A percentile compares a stretch with the other conserved stretches of the same genome.
Evolutionary conservation across 2,113 vertebrate genomes (phyloP).

Genomic region (Nerophis ophidion): DNA sequence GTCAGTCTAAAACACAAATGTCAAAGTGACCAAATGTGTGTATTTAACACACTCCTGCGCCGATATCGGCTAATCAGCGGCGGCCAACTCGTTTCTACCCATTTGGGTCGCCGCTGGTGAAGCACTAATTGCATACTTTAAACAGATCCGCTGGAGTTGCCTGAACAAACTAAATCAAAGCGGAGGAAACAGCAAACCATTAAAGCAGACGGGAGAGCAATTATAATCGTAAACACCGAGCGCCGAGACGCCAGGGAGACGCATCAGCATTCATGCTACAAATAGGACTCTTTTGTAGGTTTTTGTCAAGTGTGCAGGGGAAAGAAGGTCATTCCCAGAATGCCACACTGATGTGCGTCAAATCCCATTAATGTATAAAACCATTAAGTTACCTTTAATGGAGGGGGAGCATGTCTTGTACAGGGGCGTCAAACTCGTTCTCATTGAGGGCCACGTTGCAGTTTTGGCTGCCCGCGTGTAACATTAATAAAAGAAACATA

Average conservation of each 20-base stretch:
- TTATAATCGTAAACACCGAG: slow-evolving; percentile 17
- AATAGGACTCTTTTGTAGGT: slow-evolving; percentile 18
- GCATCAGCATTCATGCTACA: slow-evolving; percentile 10
- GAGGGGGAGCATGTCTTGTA: not conserved
- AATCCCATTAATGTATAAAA: slow-evolving; percentile 5
- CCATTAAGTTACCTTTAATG: slow-evolving; percentile 9
- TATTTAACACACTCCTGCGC: slow-evolving; percentile 12
- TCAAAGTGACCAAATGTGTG: not conserved
- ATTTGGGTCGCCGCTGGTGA: slow-evolving; percentile 4
- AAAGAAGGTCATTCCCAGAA: not conserved
- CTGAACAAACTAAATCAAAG: slow-evolving; percentile 17
- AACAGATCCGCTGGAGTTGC: not conserved
- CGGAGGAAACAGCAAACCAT: slow-evolving; percentile 17
- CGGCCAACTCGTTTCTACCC: slow-evolving; percentile 5
- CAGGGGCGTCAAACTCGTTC: too few relatives aligned
- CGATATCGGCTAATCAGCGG: slow-evolving; percentile 13
- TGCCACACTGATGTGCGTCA: slow-evolving; percentile 18
- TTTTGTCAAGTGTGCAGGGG: not conserved
- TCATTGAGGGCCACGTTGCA: too few relatives aligned
- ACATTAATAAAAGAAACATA: too few relatives aligned
- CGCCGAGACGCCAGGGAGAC: slow-evolving; percentile 7
- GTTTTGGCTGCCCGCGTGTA: too few relatives aligned
- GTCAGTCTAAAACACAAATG: slow-evolving; percentile 8
- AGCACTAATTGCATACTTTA: slow-evolving; percentile 13
- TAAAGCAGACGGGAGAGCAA: slow-evolving; percentile 26